A percentile compares a stretch with the other conserved stretches of the same genome.
Evolutionary conservation across 2,888 invertebrate genomes (phyloP).

Genomic region (Podabrus alpinus): DNA sequence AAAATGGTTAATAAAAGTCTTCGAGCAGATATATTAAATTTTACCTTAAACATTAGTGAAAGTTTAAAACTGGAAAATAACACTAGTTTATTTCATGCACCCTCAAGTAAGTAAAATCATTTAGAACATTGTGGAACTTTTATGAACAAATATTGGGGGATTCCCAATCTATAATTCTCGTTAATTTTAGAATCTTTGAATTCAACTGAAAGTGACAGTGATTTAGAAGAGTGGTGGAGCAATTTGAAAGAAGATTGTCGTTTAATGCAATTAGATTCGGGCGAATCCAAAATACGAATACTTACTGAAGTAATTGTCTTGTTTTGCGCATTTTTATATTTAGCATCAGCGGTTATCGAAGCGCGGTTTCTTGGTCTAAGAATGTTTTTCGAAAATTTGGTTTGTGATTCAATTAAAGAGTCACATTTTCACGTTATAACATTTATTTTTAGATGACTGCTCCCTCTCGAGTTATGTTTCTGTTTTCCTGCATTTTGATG

Average conservation of each 20-base stretch:
- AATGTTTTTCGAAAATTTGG: constrained; percentile 95
- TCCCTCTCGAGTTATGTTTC: constrained; percentile 90
- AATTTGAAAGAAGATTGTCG: constrained; percentile 72
- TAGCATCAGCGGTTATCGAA: constrained; percentile 83
- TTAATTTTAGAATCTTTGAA: constrained; percentile 2
- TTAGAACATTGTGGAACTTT: too few species aligned
- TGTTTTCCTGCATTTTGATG: constrained; percentile 90
- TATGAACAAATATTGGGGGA: too few species aligned
- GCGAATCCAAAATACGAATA: constrained; percentile 70
- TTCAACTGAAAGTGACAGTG: constrained; percentile 53
- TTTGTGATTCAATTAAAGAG: constrained; percentile 55
- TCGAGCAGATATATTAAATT: constrained; percentile 12
- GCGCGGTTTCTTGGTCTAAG: constrained; percentile 88
- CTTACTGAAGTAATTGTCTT: constrained; percentile 79
- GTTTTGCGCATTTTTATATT: constrained; percentile 81
- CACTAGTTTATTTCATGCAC: not conserved
- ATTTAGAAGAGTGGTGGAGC: constrained; percentile 73
- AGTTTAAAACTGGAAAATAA: constrained; percentile 8
- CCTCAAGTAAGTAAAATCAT: constrained; percentile 8
- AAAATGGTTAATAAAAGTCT: constrained; percentile 5
- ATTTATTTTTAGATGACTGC: constrained; percentile 72
- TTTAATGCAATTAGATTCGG: constrained; percentile 66
- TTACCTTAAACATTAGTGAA: constrained; percentile 14
- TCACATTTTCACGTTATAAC: not conserved
- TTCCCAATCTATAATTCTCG: too few species aligned